Percentiles rank a stretch among this genome's conserved stretches.
phyloP scores from a whole-genome alignment of 2,888 invertebrate species.

The Spisula solida region DNA sequence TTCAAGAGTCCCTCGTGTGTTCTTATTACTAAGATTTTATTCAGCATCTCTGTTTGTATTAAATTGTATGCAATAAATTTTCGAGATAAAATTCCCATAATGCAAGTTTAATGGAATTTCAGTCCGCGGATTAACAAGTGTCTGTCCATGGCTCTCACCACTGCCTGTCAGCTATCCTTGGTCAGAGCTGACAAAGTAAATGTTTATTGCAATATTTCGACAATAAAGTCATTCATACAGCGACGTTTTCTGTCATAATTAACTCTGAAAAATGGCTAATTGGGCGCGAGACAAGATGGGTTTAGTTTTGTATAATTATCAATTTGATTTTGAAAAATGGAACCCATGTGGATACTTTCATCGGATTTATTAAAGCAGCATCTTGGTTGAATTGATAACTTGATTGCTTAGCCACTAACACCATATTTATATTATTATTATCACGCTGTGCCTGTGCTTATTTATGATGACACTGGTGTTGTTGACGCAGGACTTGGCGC shows the following conservation, averaged over 20 bases:
- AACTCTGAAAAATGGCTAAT: conserved; percentile 46
- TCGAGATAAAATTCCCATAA: neutral
- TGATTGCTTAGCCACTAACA: conserved; percentile 42
- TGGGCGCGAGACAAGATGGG: conserved; percentile 48
- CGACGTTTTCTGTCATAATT: conserved; percentile 45
- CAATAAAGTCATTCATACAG: conserved; percentile 25
- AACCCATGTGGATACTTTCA: conserved; percentile 48
- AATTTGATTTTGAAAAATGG: conserved; percentile 37
- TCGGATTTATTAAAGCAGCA: conserved; percentile 58
- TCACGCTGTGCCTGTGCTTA: conserved; percentile 52
- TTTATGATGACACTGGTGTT: conserved; percentile 61
- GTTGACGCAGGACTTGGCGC: conserved; percentile 69
- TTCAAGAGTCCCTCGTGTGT: too few species aligned
- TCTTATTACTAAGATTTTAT: too few species aligned
- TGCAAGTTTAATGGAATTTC: conserved; percentile 16
- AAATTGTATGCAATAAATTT: neutral
- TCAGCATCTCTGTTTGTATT: too few species aligned
- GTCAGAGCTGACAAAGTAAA: conserved; percentile 1
- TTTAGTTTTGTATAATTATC: conserved; percentile 57
- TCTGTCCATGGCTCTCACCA: neutral
- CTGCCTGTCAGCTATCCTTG: neutral
- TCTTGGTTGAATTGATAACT: conserved; percentile 48
- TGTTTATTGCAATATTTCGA: conserved; percentile 31
- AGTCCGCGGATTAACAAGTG: conserved; percentile 20
- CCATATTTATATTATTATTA: conserved; percentile 29